Evolutionary conservation across 2,113 vertebrate species (phyloP).

Genomic region (Neodon shergylaensis): DNA sequence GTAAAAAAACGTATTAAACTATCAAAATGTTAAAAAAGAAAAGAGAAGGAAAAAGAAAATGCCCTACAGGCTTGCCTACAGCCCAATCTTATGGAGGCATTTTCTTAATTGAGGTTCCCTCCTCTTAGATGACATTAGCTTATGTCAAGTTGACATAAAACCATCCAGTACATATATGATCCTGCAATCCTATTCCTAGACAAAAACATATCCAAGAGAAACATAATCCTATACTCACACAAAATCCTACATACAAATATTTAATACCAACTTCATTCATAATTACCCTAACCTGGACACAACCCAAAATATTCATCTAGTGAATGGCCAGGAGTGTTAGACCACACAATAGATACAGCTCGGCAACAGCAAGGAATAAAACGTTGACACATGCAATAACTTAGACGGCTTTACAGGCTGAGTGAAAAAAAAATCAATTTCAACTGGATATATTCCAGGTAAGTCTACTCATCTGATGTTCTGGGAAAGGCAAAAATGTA

Average conservation of each 20-base stretch:
- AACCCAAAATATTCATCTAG: background rate
- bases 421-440: background rate
- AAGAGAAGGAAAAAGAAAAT: background rate
- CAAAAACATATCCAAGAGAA: background rate
- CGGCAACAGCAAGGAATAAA: background rate
- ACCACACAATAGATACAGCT: background rate
- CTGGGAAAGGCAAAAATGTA: background rate
- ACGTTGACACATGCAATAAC: background rate
- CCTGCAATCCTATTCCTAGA: background rate
- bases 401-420: background rate
- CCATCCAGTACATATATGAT: too few species aligned
- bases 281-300: background rate
- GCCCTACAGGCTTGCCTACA: background rate
- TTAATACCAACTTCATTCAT: background rate
- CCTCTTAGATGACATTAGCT: background rate
- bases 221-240: background rate
- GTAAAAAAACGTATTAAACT: too few species aligned
- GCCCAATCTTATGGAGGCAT: background rate
- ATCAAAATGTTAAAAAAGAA: too few species aligned
- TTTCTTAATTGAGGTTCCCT: background rate
- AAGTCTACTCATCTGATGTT: background rate
- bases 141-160: background rate
- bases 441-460: background rate
- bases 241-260: background rate
- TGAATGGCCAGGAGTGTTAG: background rate